Evolutionary conservation across 2,113 vertebrate species (phyloP).

Genomic region (Tupaia chinensis): DNA sequence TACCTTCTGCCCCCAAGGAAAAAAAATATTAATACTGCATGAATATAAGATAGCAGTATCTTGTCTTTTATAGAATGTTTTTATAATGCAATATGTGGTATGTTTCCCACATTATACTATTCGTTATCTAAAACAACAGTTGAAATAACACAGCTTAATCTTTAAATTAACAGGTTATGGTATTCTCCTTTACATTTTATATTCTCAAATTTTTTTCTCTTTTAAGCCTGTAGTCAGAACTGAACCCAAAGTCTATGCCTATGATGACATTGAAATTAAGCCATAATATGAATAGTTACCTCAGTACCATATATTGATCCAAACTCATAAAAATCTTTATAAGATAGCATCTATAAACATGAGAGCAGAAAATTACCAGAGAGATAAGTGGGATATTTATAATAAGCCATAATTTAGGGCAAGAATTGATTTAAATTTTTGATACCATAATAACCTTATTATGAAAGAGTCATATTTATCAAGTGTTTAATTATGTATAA

Average conservation of each 20-base stretch:
- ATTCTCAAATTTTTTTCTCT: background rate
- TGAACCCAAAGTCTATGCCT: background rate
- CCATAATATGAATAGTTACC: background rate
- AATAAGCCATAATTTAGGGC: background rate
- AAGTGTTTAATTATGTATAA: background rate
- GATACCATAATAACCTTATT: constrained; percentile 24
- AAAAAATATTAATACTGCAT: constrained; percentile 59
- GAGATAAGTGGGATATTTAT: background rate
- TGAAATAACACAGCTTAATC: background rate
- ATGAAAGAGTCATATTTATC: background rate
- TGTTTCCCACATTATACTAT: background rate
- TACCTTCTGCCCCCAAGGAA: background rate
- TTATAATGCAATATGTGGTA: background rate
- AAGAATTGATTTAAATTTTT: constrained; percentile 29
- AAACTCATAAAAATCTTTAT: constrained; percentile 17
- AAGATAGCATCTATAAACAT: background rate
- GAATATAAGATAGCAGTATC: background rate
- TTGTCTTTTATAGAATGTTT: background rate
- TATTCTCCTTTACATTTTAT: constrained; percentile 3
- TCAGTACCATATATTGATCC: constrained; percentile 26
- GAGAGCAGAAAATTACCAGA: background rate
- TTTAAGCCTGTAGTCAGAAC: background rate
- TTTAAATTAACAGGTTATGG: background rate
- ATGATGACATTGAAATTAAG: constrained; percentile 33
- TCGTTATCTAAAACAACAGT: background rate